phyloP scores from a whole-genome alignment of 2,113 vertebrate genomes.

The Pollimyrus isidori region DNA sequence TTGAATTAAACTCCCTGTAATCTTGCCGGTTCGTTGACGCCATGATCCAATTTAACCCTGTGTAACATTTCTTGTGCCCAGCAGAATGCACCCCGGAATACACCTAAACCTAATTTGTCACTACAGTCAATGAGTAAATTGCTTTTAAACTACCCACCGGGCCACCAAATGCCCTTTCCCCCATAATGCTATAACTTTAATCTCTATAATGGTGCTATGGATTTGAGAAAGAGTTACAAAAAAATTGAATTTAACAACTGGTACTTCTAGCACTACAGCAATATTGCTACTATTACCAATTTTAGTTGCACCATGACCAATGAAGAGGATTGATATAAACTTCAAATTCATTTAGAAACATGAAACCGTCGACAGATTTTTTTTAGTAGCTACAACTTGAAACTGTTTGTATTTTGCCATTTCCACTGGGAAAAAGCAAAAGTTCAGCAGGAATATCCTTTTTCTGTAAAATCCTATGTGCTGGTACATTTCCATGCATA shows the following conservation, averaged over 20 bases:
- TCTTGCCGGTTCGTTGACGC: background rate
- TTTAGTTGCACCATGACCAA: background rate
- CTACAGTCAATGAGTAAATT: background rate
- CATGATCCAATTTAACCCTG: background rate
- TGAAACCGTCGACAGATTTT: background rate
- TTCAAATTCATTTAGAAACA: background rate
- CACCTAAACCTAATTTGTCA: background rate
- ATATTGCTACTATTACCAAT: background rate
- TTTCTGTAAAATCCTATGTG: background rate
- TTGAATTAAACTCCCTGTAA: constrained; percentile 13
- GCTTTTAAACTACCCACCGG: background rate
- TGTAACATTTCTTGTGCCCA: background rate
- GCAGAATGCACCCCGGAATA: background rate
- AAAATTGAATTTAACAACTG: background rate
- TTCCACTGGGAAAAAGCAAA: background rate
- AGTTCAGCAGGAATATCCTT: background rate
- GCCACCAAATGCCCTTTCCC: background rate
- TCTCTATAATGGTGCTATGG: background rate
- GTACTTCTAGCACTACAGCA: background rate
- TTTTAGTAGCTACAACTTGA: background rate
- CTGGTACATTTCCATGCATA: background rate
- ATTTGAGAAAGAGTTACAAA: background rate
- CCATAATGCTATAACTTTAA: background rate
- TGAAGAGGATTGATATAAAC: background rate
- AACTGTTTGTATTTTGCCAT: background rate